Conservation (phyloP, 2,888 invertebrate genomes). For the Platycnemis pennipes region DNA sequence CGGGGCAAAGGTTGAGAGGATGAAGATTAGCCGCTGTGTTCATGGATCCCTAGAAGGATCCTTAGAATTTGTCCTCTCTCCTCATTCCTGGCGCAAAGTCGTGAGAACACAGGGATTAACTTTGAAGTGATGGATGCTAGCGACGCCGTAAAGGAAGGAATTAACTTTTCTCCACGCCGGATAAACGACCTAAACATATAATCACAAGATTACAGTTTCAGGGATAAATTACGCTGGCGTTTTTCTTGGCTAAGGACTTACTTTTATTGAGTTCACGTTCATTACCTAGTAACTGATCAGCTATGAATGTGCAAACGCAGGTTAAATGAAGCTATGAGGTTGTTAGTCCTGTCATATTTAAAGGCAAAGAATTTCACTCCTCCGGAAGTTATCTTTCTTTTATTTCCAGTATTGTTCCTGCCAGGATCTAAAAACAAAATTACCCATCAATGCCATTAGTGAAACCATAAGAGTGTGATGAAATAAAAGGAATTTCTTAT, state of each 20-base stretch:
- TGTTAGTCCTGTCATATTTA: no score
- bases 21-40: slow-evolving; percentile 40
- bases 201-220: background rate
- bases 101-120: slow-evolving; percentile 8
- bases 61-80: slow-evolving; percentile 33
- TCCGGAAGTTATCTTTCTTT: no score
- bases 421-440: no score
- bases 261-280: background rate
- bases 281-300: no score
- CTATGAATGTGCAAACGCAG: no score
- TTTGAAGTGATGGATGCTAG: slow-evolving; percentile 1
- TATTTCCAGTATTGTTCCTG: no score
- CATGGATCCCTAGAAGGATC: slow-evolving; percentile 1
- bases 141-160: slow-evolving; percentile 28
- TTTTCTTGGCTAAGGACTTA: background rate
- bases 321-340: no score
- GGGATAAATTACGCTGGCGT: background rate
- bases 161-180: slow-evolving; percentile 18
- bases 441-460: no score
- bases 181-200: background rate
- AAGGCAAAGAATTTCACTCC: no score
- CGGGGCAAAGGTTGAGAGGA: background rate
- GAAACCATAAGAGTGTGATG: no score
- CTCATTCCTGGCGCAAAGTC: slow-evolving; percentile 9
- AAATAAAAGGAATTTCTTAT: no score